These are phyloP conservation scores for Phycodurus eques DNA, from an alignment of 2,113 vertebrate species.

Conservation along the genomic window DNA sequence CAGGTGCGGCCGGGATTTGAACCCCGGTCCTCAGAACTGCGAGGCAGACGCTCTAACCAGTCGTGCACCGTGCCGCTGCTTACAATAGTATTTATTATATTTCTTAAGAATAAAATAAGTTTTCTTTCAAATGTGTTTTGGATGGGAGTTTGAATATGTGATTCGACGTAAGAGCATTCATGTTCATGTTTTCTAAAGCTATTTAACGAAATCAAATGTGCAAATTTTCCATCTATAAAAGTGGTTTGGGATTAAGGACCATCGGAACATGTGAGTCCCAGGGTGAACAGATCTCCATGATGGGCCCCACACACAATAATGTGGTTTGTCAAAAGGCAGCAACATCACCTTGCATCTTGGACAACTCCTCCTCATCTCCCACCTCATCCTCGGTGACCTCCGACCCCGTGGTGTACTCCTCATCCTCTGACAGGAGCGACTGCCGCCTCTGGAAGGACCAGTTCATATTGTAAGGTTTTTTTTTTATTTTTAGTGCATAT, in stretches of 20 bases:
- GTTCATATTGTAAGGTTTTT: not conserved
- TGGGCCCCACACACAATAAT: not conserved
- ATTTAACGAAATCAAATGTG: not conserved
- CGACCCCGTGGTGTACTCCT: slow-evolving; percentile 96
- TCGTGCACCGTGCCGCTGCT: no score
- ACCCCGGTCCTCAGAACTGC: no score
- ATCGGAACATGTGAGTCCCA: not conserved
- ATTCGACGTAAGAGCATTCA: not conserved
- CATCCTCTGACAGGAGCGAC: slow-evolving; percentile 89
- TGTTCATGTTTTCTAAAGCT: not conserved
- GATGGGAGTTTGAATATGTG: not conserved
- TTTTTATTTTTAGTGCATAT: not conserved
- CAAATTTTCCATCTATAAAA: not conserved
- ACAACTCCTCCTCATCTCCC: slow-evolving; percentile 93
- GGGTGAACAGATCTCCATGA: not conserved
- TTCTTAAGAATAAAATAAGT: no score
- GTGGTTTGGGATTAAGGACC: not conserved
- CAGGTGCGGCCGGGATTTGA: no score
- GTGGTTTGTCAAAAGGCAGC: not conserved
- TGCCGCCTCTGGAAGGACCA: slow-evolving; percentile 81
- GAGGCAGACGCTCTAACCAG: no score
- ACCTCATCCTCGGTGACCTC: slow-evolving; percentile 98
- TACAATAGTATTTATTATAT: no score
- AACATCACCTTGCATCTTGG: slow-evolving; percentile 85
- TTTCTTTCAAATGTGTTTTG: no score